Conservation (phyloP, 2,888 invertebrate species). For the Allophyes oxyacanthae region DNA sequence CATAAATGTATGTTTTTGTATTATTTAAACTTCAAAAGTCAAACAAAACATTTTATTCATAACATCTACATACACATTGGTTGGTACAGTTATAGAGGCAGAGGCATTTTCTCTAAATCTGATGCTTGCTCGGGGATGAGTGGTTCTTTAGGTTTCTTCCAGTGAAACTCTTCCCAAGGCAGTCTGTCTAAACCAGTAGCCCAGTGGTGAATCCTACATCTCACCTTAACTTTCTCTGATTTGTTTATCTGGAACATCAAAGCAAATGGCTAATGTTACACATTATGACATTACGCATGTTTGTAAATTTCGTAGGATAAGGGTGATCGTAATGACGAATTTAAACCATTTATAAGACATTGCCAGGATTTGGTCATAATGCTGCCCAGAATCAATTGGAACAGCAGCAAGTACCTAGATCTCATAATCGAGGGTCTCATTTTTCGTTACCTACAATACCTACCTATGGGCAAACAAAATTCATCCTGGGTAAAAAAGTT, state of each 20-base stretch:
- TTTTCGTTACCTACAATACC: too few relatives aligned
- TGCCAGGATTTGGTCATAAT: too few relatives aligned
- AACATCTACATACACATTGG: constrained; percentile 4
- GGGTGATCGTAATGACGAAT: too few relatives aligned
- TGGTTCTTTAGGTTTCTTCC: constrained; percentile 88
- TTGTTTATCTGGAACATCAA: constrained; percentile 92
- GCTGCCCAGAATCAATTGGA: too few relatives aligned
- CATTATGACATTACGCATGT: not conserved
- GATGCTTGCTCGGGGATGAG: constrained; percentile 88
- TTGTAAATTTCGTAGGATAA: too few relatives aligned
- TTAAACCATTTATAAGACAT: too few relatives aligned
- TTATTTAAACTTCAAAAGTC: constrained; percentile 11
- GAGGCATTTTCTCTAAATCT: constrained; percentile 75
- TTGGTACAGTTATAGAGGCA: constrained; percentile 57
- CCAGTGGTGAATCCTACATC: constrained; percentile 95
- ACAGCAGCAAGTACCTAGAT: too few relatives aligned
- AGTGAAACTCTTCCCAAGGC: constrained; percentile 83
- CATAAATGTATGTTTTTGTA: constrained; percentile 1
- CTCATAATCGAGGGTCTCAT: too few relatives aligned
- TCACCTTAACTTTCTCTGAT: constrained; percentile 92
- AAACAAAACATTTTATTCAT: constrained; percentile 19
- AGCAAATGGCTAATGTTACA: too few relatives aligned
- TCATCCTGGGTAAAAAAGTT: too few relatives aligned
- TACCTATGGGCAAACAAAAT: too few relatives aligned
- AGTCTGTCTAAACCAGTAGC: constrained; percentile 91